Evolutionary conservation across 2,888 invertebrate species (phyloP), one percentile per base, ranked within the genome.

Genomic region (Sclerodermus sp.): DNA sequence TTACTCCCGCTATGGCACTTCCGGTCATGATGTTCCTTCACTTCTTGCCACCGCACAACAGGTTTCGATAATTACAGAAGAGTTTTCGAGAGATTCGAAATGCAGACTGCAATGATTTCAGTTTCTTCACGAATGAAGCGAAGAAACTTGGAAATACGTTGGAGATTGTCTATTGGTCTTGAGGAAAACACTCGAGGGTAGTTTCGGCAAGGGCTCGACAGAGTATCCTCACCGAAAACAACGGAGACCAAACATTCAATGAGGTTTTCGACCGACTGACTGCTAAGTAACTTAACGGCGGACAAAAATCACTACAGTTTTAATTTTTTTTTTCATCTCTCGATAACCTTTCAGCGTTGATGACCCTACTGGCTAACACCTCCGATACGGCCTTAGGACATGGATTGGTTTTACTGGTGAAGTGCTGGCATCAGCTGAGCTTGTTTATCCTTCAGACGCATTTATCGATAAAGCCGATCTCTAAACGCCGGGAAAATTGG

Each of bases 321-420:
- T 59, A 55, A 51, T 48, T 44, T 47, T 49, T 42, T 42, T 30
- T 1, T 32, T 44, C 45, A 37, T 55, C 55, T 56, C 47, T 48
- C 34, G 76, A 76, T 76, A 76, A 75, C 75, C 76, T 66, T 65
- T 54, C 53, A 56, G 54, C 58, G 56, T 48, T 57, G 63, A 65
- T 72, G 74, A 74, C 69, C 74, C 54, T 18, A 36, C 40, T 14
- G 53, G 57, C 61, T 60, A 66, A 68, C 67, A 73, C 70, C 67
- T 68, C 66, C 53, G 62, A 60, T 51, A 53, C 17, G 42, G 57
- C 57, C 58, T 64, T 66, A 32, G 61, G 54, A 60, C 50, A 47
- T 45, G 41, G 37, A 49, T 49, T 29, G 9, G 1, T 14, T 5
- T 38, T 36, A 10, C 13, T 23, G 23, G 23, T 12, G 12, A 34